Evolutionary conservation across 37 sponge, comb jelly and placozoan genomes (phyloP), one percentile per base, ranked within the genome.

Genomic region (Halisarca cf. caerulea): DNA sequence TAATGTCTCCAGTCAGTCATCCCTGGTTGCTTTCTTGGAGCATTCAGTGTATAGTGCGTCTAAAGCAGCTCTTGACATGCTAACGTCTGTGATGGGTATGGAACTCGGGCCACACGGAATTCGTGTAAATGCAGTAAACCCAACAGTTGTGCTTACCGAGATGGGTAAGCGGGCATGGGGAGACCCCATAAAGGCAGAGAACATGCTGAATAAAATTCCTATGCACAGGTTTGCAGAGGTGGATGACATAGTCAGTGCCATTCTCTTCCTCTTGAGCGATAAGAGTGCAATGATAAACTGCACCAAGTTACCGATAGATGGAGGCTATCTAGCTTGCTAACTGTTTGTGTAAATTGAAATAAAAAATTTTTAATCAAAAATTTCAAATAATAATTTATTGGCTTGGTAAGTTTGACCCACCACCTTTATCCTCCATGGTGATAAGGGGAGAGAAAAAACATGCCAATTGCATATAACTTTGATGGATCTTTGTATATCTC

Each of bases 41-140:
- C 99, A 98, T 77, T 62, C 95, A 54, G 92, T 91, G 17, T 98
- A 98, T 69, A 86, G 96, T 82, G 58, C 93, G 39, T 92, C 99
- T 15, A 98, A 98, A 55, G 96, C 84, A 45, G 99, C 88, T 27
- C 74, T 98, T 60, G 99, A 98, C 66, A 89, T 94, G 86, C 83
- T 92, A 4, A 90, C 95, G n/a, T 89, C 92, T 33, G 84, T 88
- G 41, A 98, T 98, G 99, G 96, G 93, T 2, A 55, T 96, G 36
- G 99, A 98, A 59, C 83, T 98, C 51, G 99, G 96, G 35, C 85
- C 83, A 40, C 88, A 94, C 80, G 77, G 77, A 84, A 94, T 98
- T 33, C 84, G 99, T 78, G 96, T 96, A 69, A 98, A 98, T 84
- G 66, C 91, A 36, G 96, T 98, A 3, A 96, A 98, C 66, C 99